These are phyloP conservation scores for Chymomyza procnemis DNA, from an alignment of 2,888 invertebrate species.

Conservation along the genomic window DNA sequence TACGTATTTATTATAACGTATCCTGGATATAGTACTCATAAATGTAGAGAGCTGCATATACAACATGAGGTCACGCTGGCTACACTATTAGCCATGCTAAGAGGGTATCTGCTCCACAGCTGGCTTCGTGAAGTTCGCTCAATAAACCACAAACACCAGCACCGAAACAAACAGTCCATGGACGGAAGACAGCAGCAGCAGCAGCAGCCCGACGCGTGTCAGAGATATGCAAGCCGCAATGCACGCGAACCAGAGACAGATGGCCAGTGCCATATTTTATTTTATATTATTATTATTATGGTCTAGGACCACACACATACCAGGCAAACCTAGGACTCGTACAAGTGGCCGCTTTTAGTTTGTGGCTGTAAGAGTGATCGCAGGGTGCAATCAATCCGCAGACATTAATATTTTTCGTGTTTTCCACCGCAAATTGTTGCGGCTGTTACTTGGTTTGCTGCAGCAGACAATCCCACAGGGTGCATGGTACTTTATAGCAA, in stretches of 20 bases:
- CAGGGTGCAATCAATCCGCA: slow-evolving; percentile 64
- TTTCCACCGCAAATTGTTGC: slow-evolving; percentile 70
- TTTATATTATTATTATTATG: slow-evolving; percentile 61
- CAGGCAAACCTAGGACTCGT: slow-evolving; percentile 26
- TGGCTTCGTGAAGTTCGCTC: slow-evolving; percentile 35
- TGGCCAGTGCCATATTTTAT: slow-evolving; percentile 62
- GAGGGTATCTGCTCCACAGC: slow-evolving; percentile 31
- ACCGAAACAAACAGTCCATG: slow-evolving; percentile 12
- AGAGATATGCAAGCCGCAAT: slow-evolving; percentile 27
- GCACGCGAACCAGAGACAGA: slow-evolving; percentile 36
- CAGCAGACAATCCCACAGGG: slow-evolving; percentile 13
- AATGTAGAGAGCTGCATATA: not conserved
- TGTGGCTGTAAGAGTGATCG: not conserved
- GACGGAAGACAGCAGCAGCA: slow-evolving; percentile 30
- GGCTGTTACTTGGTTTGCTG: slow-evolving; percentile 40
- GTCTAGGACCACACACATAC: slow-evolving; percentile 32
- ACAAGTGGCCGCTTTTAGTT: slow-evolving; percentile 51
- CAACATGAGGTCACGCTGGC: slow-evolving; percentile 50
- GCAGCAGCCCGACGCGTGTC: slow-evolving; percentile 28
- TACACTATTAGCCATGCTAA: slow-evolving; percentile 58
- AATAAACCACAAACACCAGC: slow-evolving; percentile 61
- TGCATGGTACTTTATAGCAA: not conserved
- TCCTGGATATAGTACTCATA: not conserved
- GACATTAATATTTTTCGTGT: slow-evolving; percentile 71
- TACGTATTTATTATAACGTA: slow-evolving; percentile 61